Percentiles rank a stretch among this genome's conserved stretches.
Evolutionary conservation across 1,140 invertebrate genomes (phyloP).

Genomic region (Teleopsis dalmanni): DNA sequence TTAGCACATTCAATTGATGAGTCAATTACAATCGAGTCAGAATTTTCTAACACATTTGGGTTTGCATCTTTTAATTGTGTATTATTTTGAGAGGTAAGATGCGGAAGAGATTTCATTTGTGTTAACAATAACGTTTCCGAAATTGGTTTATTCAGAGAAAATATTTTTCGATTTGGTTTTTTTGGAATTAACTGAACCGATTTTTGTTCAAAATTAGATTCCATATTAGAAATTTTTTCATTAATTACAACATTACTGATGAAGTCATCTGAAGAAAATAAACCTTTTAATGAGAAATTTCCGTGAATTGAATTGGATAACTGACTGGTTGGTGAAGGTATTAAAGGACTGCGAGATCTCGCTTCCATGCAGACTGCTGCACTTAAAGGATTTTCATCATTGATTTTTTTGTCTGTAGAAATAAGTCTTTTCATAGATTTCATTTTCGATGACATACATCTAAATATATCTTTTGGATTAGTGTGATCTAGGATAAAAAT

Average conservation of each 20-base stretch:
- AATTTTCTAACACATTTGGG: too few relatives aligned
- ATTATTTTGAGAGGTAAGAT: too few relatives aligned
- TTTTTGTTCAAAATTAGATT: too few relatives aligned
- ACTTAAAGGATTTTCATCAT: conserved; percentile 67
- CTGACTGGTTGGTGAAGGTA: conserved; percentile 51
- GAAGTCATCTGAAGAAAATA: too few relatives aligned
- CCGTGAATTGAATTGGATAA: conserved; percentile 24
- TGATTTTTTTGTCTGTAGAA: conserved; percentile 55
- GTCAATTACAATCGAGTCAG: too few relatives aligned
- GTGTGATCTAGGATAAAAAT: conserved; percentile 70
- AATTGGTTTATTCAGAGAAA: conserved; percentile 10
- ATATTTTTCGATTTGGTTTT: conserved; percentile 38
- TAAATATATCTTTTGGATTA: conserved; percentile 72
- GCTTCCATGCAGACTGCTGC: conserved; percentile 65
- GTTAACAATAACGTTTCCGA: too few relatives aligned
- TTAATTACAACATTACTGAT: too few relatives aligned
- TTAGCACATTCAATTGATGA: too few relatives aligned
- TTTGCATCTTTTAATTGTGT: too few relatives aligned
- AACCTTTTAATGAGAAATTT: too few relatives aligned
- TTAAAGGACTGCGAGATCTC: conserved; percentile 66
- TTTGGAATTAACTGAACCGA: conserved; percentile 40
- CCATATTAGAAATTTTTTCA: too few relatives aligned
- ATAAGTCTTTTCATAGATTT: conserved; percentile 75
- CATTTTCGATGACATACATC: conserved; percentile 71
- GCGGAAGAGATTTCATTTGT: too few relatives aligned